Evolutionary conservation across 1,140 invertebrate species (phyloP), one percentile per base, ranked within the genome.

Genomic region (Colletes gigas): DNA sequence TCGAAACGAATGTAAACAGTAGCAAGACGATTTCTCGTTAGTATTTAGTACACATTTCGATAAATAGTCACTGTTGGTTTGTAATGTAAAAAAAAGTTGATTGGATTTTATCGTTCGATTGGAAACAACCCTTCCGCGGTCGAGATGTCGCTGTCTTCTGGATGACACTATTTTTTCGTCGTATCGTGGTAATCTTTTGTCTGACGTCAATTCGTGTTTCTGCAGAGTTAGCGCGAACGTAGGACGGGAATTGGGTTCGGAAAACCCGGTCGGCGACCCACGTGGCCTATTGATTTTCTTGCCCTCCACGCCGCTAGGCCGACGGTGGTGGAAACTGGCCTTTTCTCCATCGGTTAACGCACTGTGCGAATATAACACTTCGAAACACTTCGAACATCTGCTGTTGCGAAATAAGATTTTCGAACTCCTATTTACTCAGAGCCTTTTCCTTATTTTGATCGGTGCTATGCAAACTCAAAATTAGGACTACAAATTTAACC

Each of bases 211-310:
- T 55, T 6, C 0, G 10, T 4, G n/a, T 76, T 68, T 59, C 12
- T 54, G 54, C 12, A 17, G 15, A 7, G 41, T 81, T 81, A 66
- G n/a, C 4, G 14, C 8, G 21, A 62, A 41, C 52, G 19, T 41
- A 10, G 70, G 19, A 73, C 44, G 83, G 83, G 87, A 89, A 84
- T 65, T 78, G 76, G 82, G 82, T 89, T 89, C 67, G 65, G 71
- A 78, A 86, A 90, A 89, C 81, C 81, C 81, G 80, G 84, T 88
- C 84, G 81, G 78, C 83, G 81, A 86, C 83, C 90, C 90, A 91
- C 90, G 90, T 91, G 89, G 89, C 84, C 84, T 91, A 91, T 91
- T 91, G 90, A 91, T 91, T 91, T 91, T 91, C 84, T 75, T 30
- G 69, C 17, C 73, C 41, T 81, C 72, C 78, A 75, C 78, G 80